Evolutionary conservation across 2,113 vertebrate genomes (phyloP).

Genomic region (Tursiops truncatus): DNA sequence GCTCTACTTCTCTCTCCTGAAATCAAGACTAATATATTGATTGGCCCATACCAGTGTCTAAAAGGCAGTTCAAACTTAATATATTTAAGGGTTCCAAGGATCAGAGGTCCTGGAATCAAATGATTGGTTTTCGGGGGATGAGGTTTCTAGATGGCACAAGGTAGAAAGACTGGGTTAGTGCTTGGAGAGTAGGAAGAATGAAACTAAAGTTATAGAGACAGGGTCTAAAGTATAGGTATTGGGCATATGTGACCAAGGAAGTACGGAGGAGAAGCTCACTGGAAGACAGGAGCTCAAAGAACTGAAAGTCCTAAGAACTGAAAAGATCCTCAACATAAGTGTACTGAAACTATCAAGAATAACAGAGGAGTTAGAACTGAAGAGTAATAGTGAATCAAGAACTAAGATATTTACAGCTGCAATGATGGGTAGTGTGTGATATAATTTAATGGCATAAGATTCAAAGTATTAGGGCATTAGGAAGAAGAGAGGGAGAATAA

Average conservation of each 20-base stretch:
- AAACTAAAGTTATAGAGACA: not conserved
- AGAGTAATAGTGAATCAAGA: not conserved
- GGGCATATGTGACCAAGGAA: not conserved
- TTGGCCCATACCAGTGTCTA: not conserved
- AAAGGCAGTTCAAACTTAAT: not conserved
- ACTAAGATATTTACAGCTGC: not conserved
- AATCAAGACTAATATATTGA: not conserved
- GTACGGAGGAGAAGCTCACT: not conserved
- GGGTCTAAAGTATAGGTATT: not conserved
- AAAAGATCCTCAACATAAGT: not conserved
- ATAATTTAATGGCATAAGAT: not conserved
- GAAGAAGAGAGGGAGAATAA: not conserved
- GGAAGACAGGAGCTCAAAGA: not conserved
- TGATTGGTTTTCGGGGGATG: not conserved
- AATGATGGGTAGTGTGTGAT: not conserved
- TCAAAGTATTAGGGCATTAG: not conserved
- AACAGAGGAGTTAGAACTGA: slow-evolving; percentile 15
- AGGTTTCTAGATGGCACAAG: not conserved
- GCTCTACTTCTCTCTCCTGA: not conserved
- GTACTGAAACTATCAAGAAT: not conserved
- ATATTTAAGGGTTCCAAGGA: not conserved
- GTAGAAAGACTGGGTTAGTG: not conserved
- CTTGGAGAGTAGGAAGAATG: not conserved
- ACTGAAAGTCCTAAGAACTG: not conserved
- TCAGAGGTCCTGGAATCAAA: not conserved